Evolutionary conservation across 2,888 invertebrate species (phyloP).

Genomic region (Artemia sinica): DNA sequence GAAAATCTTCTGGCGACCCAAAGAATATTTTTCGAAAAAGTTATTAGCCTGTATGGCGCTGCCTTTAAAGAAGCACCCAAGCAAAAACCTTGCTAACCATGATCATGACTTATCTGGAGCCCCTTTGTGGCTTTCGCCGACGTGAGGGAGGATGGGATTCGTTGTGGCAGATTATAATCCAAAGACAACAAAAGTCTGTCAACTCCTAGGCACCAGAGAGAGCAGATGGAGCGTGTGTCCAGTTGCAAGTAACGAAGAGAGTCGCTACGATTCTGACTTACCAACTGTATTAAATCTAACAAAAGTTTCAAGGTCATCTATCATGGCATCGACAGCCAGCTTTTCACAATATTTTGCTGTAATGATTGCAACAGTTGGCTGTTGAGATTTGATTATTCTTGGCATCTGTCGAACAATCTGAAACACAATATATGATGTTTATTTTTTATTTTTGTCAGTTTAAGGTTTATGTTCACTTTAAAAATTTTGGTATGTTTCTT

Average conservation of each 20-base stretch:
- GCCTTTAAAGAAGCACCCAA: too few species aligned
- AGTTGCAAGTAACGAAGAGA: background rate
- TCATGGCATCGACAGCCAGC: slow-evolving; percentile 91
- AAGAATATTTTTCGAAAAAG: too few species aligned
- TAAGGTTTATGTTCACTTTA: too few species aligned
- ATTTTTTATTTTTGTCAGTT: too few species aligned
- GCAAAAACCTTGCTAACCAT: too few species aligned
- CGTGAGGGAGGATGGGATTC: slow-evolving; percentile 17
- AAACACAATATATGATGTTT: background rate
- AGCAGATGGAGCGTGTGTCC: background rate
- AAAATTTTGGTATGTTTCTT: too few species aligned
- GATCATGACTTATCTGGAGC: too few species aligned
- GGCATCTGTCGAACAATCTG: slow-evolving; percentile 89
- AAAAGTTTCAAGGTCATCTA: slow-evolving; percentile 89
- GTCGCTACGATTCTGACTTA: slow-evolving; percentile 40
- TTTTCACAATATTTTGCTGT: slow-evolving; percentile 95
- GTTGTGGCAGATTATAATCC: slow-evolving; percentile 17
- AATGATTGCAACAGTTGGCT: slow-evolving; percentile 92
- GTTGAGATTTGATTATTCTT: slow-evolving; percentile 64
- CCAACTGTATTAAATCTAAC: slow-evolving; percentile 90
- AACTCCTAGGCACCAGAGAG: background rate
- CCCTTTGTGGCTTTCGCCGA: background rate
- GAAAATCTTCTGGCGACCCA: too few species aligned
- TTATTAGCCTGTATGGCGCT: too few species aligned
- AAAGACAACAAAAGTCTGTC: background rate